phyloP scores from a whole-genome alignment of 2,797 vertebrate species.

The Crocodylus rhombifer region DNA sequence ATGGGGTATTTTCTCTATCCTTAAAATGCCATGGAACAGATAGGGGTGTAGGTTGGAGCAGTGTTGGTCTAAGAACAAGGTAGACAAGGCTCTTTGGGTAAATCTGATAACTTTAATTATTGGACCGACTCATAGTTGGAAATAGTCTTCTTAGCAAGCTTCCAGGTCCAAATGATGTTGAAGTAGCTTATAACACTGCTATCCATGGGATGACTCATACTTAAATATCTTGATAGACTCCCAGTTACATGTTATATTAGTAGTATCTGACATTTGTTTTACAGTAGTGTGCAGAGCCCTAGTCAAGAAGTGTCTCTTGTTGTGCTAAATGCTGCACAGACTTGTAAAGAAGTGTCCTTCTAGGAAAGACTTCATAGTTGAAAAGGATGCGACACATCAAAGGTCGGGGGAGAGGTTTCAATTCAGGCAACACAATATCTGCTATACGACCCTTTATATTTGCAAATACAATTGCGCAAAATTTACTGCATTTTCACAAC shows the following conservation, averaged over 20 bases:
- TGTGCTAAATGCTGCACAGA: slow-evolving; percentile 14
- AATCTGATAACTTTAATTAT: too few species aligned
- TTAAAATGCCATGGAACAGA: not conserved
- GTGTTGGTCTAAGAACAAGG: too few species aligned
- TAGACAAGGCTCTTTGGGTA: too few species aligned
- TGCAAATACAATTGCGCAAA: slow-evolving; percentile 14
- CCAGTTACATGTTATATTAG: not conserved
- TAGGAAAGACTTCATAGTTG: not conserved
- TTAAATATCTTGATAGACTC: too few species aligned
- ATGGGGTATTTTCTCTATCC: not conserved
- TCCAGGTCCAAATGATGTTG: too few species aligned
- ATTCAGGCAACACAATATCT: not conserved
- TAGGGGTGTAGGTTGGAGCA: not conserved
- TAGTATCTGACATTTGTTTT: not conserved
- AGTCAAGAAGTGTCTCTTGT: not conserved
- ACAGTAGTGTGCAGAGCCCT: not conserved
- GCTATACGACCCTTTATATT: not conserved
- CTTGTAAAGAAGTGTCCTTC: slow-evolving; percentile 18
- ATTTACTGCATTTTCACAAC: not conserved
- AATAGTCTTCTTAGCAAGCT: too few species aligned
- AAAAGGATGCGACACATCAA: not conserved
- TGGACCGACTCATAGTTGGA: too few species aligned
- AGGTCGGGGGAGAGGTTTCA: not conserved
- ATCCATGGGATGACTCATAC: too few species aligned
- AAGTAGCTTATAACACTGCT: too few species aligned